A percentile compares a stretch with the other conserved stretches of the same genome.
Conservation (phyloP, 1,140 invertebrate species). For the Polyergus mexicanus region DNA sequence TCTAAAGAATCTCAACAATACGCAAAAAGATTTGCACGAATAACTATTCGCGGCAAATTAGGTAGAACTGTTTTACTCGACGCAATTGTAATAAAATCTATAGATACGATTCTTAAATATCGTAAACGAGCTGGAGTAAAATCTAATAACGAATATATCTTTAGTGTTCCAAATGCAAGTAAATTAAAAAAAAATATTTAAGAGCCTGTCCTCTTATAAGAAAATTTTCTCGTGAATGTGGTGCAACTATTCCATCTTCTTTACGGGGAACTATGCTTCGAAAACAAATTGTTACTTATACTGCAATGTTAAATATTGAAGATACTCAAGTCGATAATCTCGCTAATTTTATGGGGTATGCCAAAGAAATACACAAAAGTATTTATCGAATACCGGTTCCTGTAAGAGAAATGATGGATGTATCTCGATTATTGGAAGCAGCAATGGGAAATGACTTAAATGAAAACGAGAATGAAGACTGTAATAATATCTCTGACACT, state of each 20-base stretch:
- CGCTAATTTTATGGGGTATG: constrained; percentile 49
- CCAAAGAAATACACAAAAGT: constrained; percentile 53
- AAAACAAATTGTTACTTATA: constrained; percentile 62
- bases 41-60: constrained; percentile 43
- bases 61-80: constrained; percentile 46
- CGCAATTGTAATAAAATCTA: constrained; percentile 25
- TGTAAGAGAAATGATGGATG: neutral
- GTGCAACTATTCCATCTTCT: constrained; percentile 42
- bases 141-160: constrained; percentile 49
- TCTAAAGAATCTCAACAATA: neutral
- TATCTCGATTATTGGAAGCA: constrained; percentile 5
- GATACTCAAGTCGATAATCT: constrained; percentile 39
- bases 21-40: constrained; percentile 15
- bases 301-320: constrained; percentile 34
- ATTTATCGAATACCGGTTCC: constrained; percentile 28
- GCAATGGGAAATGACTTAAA: neutral
- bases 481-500: neutral
- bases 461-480: neutral
- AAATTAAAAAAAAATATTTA: constrained; percentile 48
- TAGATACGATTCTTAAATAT: constrained; percentile 49
- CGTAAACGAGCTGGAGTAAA: constrained; percentile 35
- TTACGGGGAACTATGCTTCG: constrained; percentile 42
- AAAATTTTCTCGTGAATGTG: constrained; percentile 52
- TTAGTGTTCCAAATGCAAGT: constrained; percentile 6
- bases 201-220: constrained; percentile 54